Base-by-base conservation (phyloP, 2,888 invertebrate species). In the Drosophila percnosoma region DNA sequence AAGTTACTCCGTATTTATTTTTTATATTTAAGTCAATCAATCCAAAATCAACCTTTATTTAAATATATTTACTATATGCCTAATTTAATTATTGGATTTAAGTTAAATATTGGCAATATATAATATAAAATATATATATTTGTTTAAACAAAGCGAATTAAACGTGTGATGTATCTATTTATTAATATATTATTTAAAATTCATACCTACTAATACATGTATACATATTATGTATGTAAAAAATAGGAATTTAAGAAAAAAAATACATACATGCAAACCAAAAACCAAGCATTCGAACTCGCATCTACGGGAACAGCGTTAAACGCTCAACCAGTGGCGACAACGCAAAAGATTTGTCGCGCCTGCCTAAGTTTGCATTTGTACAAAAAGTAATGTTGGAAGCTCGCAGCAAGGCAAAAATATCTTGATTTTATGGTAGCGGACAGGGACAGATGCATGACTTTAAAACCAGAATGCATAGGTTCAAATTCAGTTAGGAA, bases 311-410 rank as follows among this genome's bases (percentile, higher is more conserved):
- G n/a, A 29, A 0, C 7, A 52, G 66, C 24, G 38, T 0, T 51
- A 0, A 18, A 33, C 54, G 13, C 6, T 5, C 53, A 33, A 45
- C n/a, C 31, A 36, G 10, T 21, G 10, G 24, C 59, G 21, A 27
- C 52, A 53, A 7, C 11, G 45, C 42, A 18, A 53, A 2, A 36
- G 13, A 29, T 2, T 11, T 0, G 0, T 0, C 0, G 0, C 0
- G 33, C 0, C 0, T 11, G 3, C 3, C 42, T 18, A 7, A 36
- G 6, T 3, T 10, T 27, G 18, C 38, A 59, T 69, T 68, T 49
- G 4, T 42, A 31, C 29, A 21, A 10, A 8, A 33, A 11, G 52
- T 18, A 27, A 2, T 21, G 2, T 10, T 5, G 18, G 10, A 33
- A 57, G 13, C n/a, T 18, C 11, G 4, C 13, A 24, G 8, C 10